Percentiles rank a stretch among this genome's conserved stretches.
Evolutionary conservation across 1,140 invertebrate genomes (phyloP).

Genomic region (Agrilus planipennis): DNA sequence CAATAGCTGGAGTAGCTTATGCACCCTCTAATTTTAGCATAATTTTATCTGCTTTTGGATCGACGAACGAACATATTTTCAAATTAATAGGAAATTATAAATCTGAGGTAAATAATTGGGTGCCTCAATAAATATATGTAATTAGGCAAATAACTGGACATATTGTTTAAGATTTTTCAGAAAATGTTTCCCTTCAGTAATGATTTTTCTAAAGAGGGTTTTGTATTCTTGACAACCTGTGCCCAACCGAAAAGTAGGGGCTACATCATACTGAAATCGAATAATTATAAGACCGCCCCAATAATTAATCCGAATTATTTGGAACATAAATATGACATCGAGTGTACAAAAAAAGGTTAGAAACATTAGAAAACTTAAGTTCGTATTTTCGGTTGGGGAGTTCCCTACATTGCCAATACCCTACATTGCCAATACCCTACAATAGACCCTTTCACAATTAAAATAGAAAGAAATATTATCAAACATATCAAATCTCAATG

Average conservation of each 20-base stretch:
- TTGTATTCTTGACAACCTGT: conserved; percentile 52
- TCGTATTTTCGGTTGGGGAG: too few species aligned
- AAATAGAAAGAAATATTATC: too few species aligned
- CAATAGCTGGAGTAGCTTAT: background rate
- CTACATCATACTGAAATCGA: conserved; percentile 40
- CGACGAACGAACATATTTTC: background rate
- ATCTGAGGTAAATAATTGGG: background rate
- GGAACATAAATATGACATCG: background rate
- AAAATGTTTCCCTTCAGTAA: background rate
- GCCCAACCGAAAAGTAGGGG: conserved; percentile 56
- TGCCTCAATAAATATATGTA: background rate
- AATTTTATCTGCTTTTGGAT: background rate
- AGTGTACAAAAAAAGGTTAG: background rate
- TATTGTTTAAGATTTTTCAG: background rate
- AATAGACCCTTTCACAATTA: too few species aligned
- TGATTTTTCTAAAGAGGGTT: conserved; percentile 42
- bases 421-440: too few species aligned
- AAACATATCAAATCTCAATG: too few species aligned
- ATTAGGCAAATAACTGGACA: too few species aligned
- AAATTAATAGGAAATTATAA: background rate
- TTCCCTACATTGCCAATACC: too few species aligned
- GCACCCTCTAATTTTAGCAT: background rate
- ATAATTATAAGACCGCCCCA: conserved; percentile 43
- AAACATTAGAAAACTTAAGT: background rate
- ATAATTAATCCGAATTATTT: conserved; percentile 5